Percentiles rank a stretch among this genome's conserved stretches.
These are phyloP conservation scores for Prionailurus bengalensis DNA, from an alignment of 2,113 vertebrate genomes.

Conservation along the genomic window DNA sequence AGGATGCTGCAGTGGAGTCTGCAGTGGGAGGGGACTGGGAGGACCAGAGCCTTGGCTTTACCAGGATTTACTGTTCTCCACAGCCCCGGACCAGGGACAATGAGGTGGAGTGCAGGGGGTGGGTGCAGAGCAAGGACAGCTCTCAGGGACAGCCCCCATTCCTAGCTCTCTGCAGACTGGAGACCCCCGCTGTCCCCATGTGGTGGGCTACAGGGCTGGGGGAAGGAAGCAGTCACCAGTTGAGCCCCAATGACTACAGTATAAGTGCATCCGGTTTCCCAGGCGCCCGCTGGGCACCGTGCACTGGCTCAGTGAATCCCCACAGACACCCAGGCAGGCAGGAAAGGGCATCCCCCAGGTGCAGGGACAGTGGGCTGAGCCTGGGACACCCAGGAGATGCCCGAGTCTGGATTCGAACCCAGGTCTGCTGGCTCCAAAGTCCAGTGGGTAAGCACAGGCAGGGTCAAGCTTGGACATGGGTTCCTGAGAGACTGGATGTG, in stretches of 20 bases:
- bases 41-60: conserved; percentile 55
- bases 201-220: neutral
- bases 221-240: too few species aligned
- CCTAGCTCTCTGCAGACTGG: neutral
- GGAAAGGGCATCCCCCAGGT: neutral
- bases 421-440: neutral
- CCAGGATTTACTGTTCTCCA: conserved; percentile 79
- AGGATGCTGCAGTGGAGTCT: neutral
- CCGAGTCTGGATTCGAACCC: neutral
- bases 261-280: neutral
- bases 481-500: neutral
- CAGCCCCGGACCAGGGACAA: neutral
- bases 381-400: neutral
- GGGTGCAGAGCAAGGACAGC: neutral
- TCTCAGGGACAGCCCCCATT: neutral
- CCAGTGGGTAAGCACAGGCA: neutral
- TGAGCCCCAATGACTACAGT: neutral
- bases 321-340: neutral
- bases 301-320: neutral
- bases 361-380: neutral
- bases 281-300: too few species aligned
- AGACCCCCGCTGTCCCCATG: neutral
- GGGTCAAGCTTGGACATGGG: accelerated
- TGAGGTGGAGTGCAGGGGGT: neutral
- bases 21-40: neutral